Evolutionary conservation across 2,797 vertebrate species (phyloP), one percentile per base, ranked within the genome.

Genomic region (Sphenopsis melanotis): DNA sequence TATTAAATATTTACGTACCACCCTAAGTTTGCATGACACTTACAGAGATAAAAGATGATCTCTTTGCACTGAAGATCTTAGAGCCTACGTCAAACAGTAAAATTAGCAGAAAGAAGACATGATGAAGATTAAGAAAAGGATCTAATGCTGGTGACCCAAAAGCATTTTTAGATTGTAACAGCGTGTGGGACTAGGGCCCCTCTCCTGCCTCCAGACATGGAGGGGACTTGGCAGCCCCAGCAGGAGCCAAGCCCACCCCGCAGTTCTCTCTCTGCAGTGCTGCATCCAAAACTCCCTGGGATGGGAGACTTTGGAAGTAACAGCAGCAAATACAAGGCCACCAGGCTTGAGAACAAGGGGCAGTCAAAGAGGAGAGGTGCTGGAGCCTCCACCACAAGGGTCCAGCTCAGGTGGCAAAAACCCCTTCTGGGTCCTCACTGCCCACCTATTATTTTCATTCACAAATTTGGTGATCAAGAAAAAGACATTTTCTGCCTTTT

Each of bases 1-100:
- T 90, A 95, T 95, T 91, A 96, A 95, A 95, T 95, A 94, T 96
- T 97, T 83, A 96, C 29, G 0, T 59, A n/a, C 57, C 52, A 65
- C 65, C 92, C 60, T 41, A 93, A 76, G 66, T 83, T 89, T 81
- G 65, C 36, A 32, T 59, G 65, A 81, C 82, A 81, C 66, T 87
- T 57, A 37, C 29, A 32, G 82, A 95, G 93, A 96, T 91, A 72
- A 95, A 96, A 97, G 88, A 44, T 75, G 34, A 41, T 76, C 27
- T 83, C 66, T 74, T 59, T 61, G 78, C 79, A 57, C 86, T 77
- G 64, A 95, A 95, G 92, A 95, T 94, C 87, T 94, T 94, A 90
- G 60, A 81, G 75, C 42, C 56, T 79, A 37, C 8, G 0, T 89
- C 77, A 87, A 55, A 61, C n/a, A 47, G 78, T 39, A 46, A 87